A percentile compares a stretch with the other conserved stretches of the same genome.
Evolutionary conservation across 2,888 invertebrate species (phyloP).

Genomic region (Sinohyriopsis cumingii): DNA sequence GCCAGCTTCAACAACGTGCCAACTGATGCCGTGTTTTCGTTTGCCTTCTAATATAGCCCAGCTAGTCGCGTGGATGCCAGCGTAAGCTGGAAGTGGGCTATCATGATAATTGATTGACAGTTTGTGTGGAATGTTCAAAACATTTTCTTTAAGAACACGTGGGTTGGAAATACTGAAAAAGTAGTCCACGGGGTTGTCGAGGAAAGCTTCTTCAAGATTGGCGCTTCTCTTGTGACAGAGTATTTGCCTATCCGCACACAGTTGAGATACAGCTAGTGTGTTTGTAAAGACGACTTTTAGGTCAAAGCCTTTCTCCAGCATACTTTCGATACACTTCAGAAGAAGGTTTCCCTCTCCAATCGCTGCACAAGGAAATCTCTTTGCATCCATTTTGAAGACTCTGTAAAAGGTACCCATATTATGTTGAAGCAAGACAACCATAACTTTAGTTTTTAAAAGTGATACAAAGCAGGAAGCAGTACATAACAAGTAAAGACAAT

Average conservation of each 20-base stretch:
- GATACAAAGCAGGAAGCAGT: too few species aligned
- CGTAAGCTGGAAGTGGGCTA: slow-evolving; percentile 49
- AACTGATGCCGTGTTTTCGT: slow-evolving; percentile 43
- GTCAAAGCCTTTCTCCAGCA: slow-evolving; percentile 21
- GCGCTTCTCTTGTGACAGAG: slow-evolving; percentile 24
- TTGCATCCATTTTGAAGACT: too few species aligned
- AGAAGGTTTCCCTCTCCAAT: slow-evolving; percentile 52
- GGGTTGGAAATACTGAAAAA: slow-evolving; percentile 53
- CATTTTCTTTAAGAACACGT: slow-evolving; percentile 39
- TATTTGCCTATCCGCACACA: slow-evolving; percentile 34
- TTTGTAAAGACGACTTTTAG: slow-evolving; percentile 42
- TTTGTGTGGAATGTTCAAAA: slow-evolving; percentile 30
- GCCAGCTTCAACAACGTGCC: slow-evolving; percentile 47
- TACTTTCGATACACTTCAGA: slow-evolving; percentile 33
- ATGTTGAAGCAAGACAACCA: too few species aligned
- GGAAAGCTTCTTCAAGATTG: slow-evolving; percentile 28
- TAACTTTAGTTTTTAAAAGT: too few species aligned
- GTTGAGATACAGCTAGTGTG: slow-evolving; percentile 22
- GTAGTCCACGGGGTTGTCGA: slow-evolving; percentile 27
- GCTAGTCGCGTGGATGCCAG: slow-evolving; percentile 48
- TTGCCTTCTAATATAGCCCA: slow-evolving; percentile 54
- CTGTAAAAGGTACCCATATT: too few species aligned
- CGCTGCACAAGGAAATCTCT: slow-evolving; percentile 26
- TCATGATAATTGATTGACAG: slow-evolving; percentile 52
- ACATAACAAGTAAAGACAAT: too few species aligned